Percentiles rank a stretch among this genome's conserved stretches.
phyloP scores from a whole-genome alignment of 2,888 invertebrate species.

The Dysmachus trigonus region DNA sequence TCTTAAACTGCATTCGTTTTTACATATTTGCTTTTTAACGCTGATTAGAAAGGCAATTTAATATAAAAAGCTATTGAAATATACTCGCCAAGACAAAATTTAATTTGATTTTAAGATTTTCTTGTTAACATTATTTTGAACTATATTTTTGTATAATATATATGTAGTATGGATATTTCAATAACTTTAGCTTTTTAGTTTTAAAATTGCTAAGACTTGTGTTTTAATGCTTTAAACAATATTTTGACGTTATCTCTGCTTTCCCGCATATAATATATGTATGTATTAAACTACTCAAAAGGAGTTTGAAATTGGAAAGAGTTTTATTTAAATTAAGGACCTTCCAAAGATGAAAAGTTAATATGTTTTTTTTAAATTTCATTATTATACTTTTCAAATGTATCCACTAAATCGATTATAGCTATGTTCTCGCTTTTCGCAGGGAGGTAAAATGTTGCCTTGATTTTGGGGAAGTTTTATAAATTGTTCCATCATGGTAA shows the following conservation, averaged over 20 bases:
- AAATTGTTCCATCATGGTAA: no score
- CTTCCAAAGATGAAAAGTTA: not conserved
- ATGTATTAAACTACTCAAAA: not conserved
- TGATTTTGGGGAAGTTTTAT: not conserved
- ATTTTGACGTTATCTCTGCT: not conserved
- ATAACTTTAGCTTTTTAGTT: not conserved
- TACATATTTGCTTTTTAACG: slow-evolving; percentile 18
- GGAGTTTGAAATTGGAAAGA: not conserved
- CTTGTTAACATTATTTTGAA: not conserved
- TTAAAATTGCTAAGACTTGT: not conserved
- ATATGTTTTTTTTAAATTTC: not conserved
- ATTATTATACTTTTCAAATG: not conserved
- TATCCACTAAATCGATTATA: not conserved
- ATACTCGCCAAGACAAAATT: not conserved
- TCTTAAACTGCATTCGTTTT: slow-evolving; percentile 6
- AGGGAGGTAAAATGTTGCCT: not conserved
- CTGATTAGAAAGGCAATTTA: slow-evolving; percentile 50
- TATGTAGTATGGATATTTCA: not conserved
- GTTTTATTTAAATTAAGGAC: not conserved
- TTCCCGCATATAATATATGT: not conserved
- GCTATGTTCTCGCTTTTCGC: not conserved
- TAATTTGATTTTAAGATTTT: not conserved
- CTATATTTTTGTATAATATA: not conserved
- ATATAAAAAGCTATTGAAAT: slow-evolving; percentile 40
- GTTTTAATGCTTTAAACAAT: not conserved